These are phyloP conservation scores for Hirtodrosophila histrioides DNA, from an alignment of 2,888 invertebrate genomes.

Conservation along the genomic window DNA sequence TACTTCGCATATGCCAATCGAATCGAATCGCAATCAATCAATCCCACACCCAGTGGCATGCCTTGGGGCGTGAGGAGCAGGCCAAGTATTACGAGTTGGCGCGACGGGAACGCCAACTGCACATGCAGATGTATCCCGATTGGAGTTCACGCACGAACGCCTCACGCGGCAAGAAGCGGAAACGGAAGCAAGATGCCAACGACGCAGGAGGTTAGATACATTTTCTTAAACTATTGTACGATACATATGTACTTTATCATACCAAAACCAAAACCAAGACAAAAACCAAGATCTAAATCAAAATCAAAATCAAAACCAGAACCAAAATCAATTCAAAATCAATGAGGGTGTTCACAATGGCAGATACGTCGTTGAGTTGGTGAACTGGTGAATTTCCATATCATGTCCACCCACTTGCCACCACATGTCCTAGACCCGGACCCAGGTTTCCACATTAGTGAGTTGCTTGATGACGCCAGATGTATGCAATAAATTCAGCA, in stretches of 20 bases:
- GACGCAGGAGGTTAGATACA: slow-evolving; percentile 92
- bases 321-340: slow-evolving; percentile 1
- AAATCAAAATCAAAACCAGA: slow-evolving; percentile 1
- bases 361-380: background rate
- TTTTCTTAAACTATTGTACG: slow-evolving; percentile 55
- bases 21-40: too few relatives aligned
- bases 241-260: slow-evolving; percentile 40
- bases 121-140: slow-evolving; percentile 99
- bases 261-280: slow-evolving; percentile 12
- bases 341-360: too few relatives aligned
- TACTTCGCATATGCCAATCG: slow-evolving; percentile 9
- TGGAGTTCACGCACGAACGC: slow-evolving; percentile 99
- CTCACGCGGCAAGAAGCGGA: slow-evolving; percentile 99
- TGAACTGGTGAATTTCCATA: too few relatives aligned
- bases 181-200: slow-evolving; percentile 98
- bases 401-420: too few relatives aligned
- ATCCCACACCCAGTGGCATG: slow-evolving; percentile 93
- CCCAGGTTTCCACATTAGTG: too few relatives aligned
- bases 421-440: too few relatives aligned
- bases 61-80: slow-evolving; percentile 99
- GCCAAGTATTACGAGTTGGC: slow-evolving; percentile 99
- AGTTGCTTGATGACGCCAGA: too few relatives aligned
- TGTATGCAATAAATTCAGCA: too few relatives aligned
- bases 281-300: slow-evolving; percentile 12
- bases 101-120: slow-evolving; percentile 98